Conservation (phyloP, 2,797 vertebrate species). For the Tokudaia tokunoshimensis region DNA sequence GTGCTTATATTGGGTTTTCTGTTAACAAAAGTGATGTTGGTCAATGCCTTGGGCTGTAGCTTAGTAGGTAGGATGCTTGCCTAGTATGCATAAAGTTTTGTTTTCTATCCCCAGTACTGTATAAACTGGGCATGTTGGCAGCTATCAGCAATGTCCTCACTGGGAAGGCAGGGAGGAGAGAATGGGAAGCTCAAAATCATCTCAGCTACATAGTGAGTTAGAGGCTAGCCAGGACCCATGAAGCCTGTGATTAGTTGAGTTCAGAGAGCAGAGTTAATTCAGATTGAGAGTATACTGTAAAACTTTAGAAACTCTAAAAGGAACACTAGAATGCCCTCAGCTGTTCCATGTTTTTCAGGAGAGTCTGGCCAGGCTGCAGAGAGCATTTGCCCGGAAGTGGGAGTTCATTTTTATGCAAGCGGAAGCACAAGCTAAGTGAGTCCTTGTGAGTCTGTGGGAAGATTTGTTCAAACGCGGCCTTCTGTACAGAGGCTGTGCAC, state of each 20-base stretch:
- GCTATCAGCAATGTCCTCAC: not conserved
- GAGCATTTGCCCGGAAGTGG: constrained; percentile 98
- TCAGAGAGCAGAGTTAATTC: not conserved
- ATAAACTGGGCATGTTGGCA: not conserved
- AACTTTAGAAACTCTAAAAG: not conserved
- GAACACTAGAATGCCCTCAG: constrained; percentile 23
- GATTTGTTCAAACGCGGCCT: not conserved
- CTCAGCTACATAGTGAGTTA: no score
- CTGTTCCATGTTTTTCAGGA: constrained; percentile 91
- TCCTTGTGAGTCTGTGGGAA: constrained; percentile 82
- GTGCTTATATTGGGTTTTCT: not conserved
- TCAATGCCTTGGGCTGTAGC: not conserved
- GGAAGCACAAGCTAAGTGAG: constrained; percentile 99
- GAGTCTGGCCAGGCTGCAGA: constrained; percentile 97
- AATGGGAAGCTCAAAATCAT: not conserved
- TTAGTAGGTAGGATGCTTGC: not conserved
- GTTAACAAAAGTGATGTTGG: not conserved
- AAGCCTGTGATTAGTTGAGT: not conserved
- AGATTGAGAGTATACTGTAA: not conserved
- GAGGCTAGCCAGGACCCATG: not conserved
- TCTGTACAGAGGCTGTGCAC: not conserved
- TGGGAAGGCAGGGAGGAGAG: not conserved
- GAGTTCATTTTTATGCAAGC: constrained; percentile 99
- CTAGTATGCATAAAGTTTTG: not conserved
- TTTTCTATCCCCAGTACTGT: not conserved